Conservation (phyloP, 2,888 invertebrate genomes). For the Arge pagana region DNA sequence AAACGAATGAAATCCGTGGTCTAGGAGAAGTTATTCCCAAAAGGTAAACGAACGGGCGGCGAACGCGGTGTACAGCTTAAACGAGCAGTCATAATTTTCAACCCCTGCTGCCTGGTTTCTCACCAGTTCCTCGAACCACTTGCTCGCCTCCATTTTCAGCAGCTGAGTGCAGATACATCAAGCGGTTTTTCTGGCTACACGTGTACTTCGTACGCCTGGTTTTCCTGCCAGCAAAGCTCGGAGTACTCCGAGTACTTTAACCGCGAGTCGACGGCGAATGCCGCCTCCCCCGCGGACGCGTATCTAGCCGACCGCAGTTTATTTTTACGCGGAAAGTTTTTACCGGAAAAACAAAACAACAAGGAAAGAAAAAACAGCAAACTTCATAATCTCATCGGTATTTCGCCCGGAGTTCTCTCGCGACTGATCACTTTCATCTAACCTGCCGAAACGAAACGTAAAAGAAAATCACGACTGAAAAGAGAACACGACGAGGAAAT, state of each 20-base stretch:
- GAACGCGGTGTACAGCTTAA: slow-evolving; percentile 37
- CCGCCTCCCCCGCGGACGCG: no score
- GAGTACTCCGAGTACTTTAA: no score
- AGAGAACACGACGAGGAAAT: no score
- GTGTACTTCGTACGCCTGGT: no score
- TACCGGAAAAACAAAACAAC: slow-evolving; percentile 21
- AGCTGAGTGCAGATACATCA: slow-evolving; percentile 26
- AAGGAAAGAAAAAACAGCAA: no score
- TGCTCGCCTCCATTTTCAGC: slow-evolving; percentile 26
- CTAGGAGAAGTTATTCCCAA: neutral
- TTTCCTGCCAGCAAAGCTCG: no score
- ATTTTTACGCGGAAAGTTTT: slow-evolving; percentile 35
- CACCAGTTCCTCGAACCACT: slow-evolving; percentile 9
- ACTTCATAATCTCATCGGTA: slow-evolving; percentile 49
- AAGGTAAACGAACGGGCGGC: slow-evolving; percentile 9
- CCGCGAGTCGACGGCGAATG: no score
- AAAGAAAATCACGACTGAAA: no score
- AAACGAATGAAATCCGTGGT: no score
- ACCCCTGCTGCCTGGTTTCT: slow-evolving; percentile 13
- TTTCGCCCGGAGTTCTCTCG: slow-evolving; percentile 38
- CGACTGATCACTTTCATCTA: neutral
- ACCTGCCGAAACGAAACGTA: neutral
- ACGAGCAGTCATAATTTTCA: slow-evolving; percentile 54
- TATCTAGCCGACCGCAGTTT: slow-evolving; percentile 29
- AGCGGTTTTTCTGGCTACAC: no score